Base-by-base conservation (phyloP, 2,113 vertebrate genomes). In the Spea bombifrons region DNA sequence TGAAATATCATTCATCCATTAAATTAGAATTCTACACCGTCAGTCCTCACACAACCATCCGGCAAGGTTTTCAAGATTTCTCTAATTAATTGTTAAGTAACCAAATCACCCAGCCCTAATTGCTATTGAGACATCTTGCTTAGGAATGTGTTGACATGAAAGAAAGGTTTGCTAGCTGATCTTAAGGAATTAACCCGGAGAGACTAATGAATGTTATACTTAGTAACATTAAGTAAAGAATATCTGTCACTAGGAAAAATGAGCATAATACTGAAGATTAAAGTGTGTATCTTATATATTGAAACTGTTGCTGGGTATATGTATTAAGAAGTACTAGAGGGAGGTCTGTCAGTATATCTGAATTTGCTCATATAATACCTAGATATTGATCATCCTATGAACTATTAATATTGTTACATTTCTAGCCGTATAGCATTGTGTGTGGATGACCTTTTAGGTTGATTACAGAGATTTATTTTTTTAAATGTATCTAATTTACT, bases 61-160 rank as follows among this genome's bases (percentile, higher is more conserved):
- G 30, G 75, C 65, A 45, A 44, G 65, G 49, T 52, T 45, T 68
- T 68, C 65, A 45, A 65, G 13, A 13, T 59, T 76, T n/a, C 64
- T 17, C 64, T 76, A 76, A 76, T 76, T 76, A 76, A 76, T 76
- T 50, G 64, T 76, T 76, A 76, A 76, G 67, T 68, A 76, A 76
- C 65, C 75, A 68, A 57, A 67, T 76, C 75, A 76, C 68, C 75
- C 65, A 66, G 50, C 15, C 44, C 52, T 76, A 76, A 76, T 76
- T 76, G 50, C 65, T 44, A 59, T 52, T n/a, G 65, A 76, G 75
- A 76, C 75, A 76, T 76, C 75, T 76, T 76, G 52, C 65, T 68
- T 76, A 76, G 46, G 75, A 49, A 66, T 67, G 75, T 76, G 75
- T 59, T 76, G 75, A 68, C 64, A 68, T 76, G 52, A 68, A 68